phyloP scores from a whole-genome alignment of 2,113 vertebrate species.

The Siniperca knerii region DNA sequence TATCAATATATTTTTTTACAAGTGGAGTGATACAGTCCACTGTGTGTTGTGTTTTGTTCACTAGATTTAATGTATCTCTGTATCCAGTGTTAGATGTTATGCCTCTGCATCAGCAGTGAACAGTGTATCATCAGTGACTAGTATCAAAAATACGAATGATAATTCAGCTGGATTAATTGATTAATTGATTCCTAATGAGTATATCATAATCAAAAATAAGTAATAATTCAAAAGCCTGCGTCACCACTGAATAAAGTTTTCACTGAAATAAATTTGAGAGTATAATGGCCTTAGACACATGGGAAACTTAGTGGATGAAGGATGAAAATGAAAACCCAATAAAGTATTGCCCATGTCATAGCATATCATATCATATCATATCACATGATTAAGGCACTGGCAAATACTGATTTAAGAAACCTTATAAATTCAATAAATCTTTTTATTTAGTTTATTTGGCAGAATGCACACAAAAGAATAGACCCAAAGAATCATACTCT shows the following conservation, averaged over 20 bases:
- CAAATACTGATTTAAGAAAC: not conserved
- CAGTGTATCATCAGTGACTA: not conserved
- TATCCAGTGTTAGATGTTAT: not conserved
- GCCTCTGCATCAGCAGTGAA: not conserved
- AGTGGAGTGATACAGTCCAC: not conserved
- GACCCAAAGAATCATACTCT: slow-evolving; percentile 59
- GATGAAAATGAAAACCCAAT: not conserved
- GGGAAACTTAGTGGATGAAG: no score
- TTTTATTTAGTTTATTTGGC: slow-evolving; percentile 82
- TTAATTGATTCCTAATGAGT: not conserved
- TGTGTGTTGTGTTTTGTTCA: not conserved
- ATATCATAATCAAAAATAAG: not conserved
- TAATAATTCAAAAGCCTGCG: not conserved
- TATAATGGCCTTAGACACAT: no score
- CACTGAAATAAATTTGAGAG: no score
- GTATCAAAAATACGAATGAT: not conserved
- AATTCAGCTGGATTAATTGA: not conserved
- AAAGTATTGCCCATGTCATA: no score
- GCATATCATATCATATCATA: not conserved
- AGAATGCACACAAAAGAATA: slow-evolving; percentile 77
- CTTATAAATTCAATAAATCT: slow-evolving; percentile 49
- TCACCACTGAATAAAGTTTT: no score
- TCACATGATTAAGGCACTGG: not conserved
- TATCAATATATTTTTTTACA: not conserved
- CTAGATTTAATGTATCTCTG: no score